Evolutionary conservation across 1,140 invertebrate species (phyloP), one percentile per base, ranked within the genome.

Genomic region (Drosophila lacteicornis): DNA sequence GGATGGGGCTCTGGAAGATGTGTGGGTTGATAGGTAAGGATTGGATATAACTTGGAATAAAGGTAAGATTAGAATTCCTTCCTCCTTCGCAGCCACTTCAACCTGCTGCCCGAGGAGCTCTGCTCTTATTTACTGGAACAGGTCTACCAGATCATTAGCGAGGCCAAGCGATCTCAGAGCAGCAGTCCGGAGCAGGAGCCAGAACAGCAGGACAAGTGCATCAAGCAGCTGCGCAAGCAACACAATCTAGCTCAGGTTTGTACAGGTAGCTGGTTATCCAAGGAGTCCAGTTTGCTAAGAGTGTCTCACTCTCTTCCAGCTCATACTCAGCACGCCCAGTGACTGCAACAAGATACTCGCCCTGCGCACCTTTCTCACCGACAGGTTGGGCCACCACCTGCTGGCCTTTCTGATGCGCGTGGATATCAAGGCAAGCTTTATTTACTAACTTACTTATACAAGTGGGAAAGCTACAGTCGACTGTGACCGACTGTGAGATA

Each of bases 261-360:
- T 13, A 1, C 3, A 45, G 3, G 2, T 15, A 19, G 11, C 15
- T 7, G 11, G 6, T 19, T 3, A 15, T 17, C 9, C 11, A 11
- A 22, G 13, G 8, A 11, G 2, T 22, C 9, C 12, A 33, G 27
- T 42, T 1, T 12, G 25, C 13, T 43, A 53, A 17, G 2, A 12
- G 7, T 33, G 6, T 27, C 4, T 22, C 0, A 15, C 17, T 22
- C 2, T 15, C 1, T 3, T 78, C 1, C 53, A 92, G 91, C 74
- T 92, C 5, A 92, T 92, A 59, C 71, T 92, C 30, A 90, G 86
- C 77, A 86, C 82, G 12, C 85, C 91, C 40, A 91, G 88, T 68
- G 91, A 92, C 56, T 92, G 88, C 56, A 91, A 82, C 25, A 92
- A 92, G 61, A 92, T 92, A 59, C 68, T 92, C 7, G 91, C 91